Conservation (phyloP, 2,113 vertebrate genomes). For the Nyctibius bracteatus region DNA sequence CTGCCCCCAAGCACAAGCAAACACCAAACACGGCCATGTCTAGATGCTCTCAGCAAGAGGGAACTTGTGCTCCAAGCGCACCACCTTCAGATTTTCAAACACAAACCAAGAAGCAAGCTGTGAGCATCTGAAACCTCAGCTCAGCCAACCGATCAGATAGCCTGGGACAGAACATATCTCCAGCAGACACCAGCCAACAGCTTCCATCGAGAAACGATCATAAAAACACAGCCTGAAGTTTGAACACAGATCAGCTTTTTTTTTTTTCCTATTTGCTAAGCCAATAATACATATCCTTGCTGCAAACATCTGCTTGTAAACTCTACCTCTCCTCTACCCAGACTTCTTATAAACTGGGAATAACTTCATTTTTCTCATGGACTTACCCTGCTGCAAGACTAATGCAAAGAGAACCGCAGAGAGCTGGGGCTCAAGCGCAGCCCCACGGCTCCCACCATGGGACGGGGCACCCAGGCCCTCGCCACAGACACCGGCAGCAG, state of each 20-base stretch:
- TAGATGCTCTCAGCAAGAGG: neutral
- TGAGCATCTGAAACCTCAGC: neutral
- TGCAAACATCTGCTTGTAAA: neutral
- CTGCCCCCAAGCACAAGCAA: fast-evolving
- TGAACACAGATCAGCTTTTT: neutral
- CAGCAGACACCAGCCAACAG: neutral
- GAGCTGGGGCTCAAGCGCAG: neutral
- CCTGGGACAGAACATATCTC: neutral
- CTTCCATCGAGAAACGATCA: neutral
- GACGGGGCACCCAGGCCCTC: neutral
- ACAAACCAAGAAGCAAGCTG: neutral
- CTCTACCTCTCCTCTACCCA: neutral
- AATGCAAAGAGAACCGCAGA: neutral
- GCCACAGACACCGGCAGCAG: neutral
- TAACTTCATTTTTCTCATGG: neutral
- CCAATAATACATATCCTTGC: neutral
- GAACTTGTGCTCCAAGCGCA: neutral
- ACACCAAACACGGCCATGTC: neutral
- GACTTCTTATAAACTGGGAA: neutral
- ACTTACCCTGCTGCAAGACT: neutral
- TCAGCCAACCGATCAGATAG: neutral
- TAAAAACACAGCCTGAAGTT: neutral
- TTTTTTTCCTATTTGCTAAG: neutral
- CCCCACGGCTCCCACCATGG: neutral
- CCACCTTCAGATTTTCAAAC: neutral